These are phyloP conservation scores for Nymphicus hollandicus DNA, from an alignment of 2,113 vertebrate species.

Conservation along the genomic window DNA sequence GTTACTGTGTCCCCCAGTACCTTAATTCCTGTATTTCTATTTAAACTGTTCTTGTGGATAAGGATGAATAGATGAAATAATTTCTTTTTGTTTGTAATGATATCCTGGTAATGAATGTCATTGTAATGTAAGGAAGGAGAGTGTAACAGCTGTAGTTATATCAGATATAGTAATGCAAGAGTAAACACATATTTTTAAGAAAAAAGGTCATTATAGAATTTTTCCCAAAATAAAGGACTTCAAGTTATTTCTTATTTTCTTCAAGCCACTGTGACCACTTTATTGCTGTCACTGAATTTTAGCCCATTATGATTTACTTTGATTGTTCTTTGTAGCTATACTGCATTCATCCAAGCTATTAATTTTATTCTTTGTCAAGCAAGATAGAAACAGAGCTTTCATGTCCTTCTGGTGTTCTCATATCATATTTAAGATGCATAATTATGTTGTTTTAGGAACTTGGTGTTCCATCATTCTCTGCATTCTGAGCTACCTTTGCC, in stretches of 20 bases:
- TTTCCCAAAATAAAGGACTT: not conserved
- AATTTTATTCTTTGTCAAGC: not conserved
- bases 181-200: not conserved
- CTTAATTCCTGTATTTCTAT: not conserved
- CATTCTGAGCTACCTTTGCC: not conserved
- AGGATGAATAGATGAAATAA: not conserved
- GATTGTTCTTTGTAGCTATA: not conserved
- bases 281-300: not conserved
- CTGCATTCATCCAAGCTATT: not conserved
- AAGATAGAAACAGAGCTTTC: not conserved
- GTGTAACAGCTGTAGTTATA: not conserved
- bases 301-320: not conserved
- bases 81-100: not conserved
- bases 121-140: not conserved
- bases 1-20: not conserved
- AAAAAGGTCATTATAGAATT: not conserved
- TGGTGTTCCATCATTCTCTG: not conserved
- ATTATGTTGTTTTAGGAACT: constrained; percentile 20
- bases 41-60: not conserved
- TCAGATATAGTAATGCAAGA: not conserved
- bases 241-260: not conserved
- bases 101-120: not conserved
- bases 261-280: not conserved
- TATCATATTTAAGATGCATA: constrained; percentile 24
- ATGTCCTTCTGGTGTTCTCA: not conserved